Conservation (phyloP, 2,888 invertebrate genomes). For the Nomada hirtipes region DNA sequence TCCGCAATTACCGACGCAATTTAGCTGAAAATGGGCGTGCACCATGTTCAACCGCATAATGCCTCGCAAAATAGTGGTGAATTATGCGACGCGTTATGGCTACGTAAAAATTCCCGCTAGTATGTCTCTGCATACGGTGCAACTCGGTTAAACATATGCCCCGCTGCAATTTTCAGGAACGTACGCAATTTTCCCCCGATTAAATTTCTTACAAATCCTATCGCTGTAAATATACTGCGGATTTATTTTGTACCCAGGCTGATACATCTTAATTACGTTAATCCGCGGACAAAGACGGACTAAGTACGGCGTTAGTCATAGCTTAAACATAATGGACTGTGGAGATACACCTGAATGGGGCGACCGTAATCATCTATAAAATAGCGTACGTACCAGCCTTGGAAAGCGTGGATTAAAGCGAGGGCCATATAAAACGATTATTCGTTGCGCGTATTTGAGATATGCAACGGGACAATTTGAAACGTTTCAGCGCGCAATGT, state of each 20-base stretch:
- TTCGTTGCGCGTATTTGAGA: background rate
- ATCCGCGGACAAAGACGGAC: constrained; percentile 8
- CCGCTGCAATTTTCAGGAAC: background rate
- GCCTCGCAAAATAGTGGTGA: constrained; percentile 29
- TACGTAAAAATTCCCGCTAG: constrained; percentile 18
- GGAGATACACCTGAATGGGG: background rate
- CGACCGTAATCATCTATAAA: constrained; percentile 3
- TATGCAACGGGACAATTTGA: constrained; percentile 5
- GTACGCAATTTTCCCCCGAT: too few relatives aligned
- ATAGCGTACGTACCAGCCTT: background rate
- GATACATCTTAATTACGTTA: background rate
- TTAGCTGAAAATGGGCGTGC: constrained; percentile 4
- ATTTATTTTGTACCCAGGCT: background rate
- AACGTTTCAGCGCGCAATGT: background rate
- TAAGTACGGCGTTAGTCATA: constrained; percentile 11
- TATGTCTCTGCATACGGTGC: background rate
- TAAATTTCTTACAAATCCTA: background rate
- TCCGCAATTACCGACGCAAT: constrained; percentile 34
- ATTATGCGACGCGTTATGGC: constrained; percentile 38
- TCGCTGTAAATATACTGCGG: background rate
- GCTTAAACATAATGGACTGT: constrained; percentile 5
- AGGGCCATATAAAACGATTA: background rate
- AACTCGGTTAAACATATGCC: background rate
- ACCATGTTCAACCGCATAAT: constrained; percentile 29
- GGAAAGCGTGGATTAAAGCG: background rate